Percentiles rank a stretch among this genome's conserved stretches.
These are phyloP conservation scores for Clarias magur DNA, from an alignment of 2,113 vertebrate species.

Conservation along the genomic window DNA sequence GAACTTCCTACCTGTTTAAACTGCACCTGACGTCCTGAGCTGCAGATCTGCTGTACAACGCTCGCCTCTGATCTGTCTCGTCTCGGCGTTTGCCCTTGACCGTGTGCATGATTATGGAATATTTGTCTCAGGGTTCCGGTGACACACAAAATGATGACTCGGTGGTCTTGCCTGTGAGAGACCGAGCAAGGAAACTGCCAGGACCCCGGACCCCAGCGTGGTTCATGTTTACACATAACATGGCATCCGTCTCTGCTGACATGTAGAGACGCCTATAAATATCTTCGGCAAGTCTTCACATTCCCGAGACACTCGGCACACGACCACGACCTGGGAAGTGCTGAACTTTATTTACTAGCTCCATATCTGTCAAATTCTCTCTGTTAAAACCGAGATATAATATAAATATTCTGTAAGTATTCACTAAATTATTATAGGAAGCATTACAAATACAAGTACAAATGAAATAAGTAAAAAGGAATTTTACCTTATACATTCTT, in stretches of 20 bases:
- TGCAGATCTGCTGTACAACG: background rate
- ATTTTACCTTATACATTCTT: too few species aligned
- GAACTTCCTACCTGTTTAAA: background rate
- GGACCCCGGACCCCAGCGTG: background rate
- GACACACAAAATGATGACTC: slow-evolving; percentile 30
- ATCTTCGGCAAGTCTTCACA: background rate
- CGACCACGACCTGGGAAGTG: background rate
- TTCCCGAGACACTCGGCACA: background rate
- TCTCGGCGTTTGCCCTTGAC: background rate
- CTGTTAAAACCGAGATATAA: too few species aligned
- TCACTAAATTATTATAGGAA: too few species aligned
- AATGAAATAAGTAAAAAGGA: too few species aligned
- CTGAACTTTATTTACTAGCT: background rate
- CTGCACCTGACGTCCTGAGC: background rate
- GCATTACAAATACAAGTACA: too few species aligned
- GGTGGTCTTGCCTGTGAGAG: background rate
- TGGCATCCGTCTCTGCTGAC: background rate
- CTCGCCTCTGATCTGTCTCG: background rate
- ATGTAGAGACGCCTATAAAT: background rate
- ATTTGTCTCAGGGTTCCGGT: background rate
- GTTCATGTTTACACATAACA: slow-evolving; percentile 19
- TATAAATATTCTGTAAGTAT: too few species aligned
- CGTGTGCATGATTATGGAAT: background rate
- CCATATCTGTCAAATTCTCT: background rate
- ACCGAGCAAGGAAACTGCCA: background rate